These are phyloP conservation scores for Eudasyphora cyanicolor DNA, from an alignment of 2,888 invertebrate genomes.

Conservation along the genomic window DNA sequence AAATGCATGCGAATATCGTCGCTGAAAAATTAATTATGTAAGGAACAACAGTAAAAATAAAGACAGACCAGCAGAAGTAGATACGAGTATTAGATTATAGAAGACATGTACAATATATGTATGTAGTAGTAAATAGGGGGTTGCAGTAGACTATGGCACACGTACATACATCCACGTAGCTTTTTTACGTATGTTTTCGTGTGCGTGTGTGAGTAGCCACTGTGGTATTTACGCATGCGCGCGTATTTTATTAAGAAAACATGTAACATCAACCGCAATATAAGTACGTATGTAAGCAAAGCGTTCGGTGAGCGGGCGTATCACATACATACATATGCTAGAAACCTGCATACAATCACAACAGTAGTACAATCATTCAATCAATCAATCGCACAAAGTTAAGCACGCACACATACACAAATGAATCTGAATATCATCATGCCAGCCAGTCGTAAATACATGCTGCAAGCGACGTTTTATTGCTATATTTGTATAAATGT, in stretches of 20 bases:
- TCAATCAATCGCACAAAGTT: neutral
- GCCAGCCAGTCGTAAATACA: neutral
- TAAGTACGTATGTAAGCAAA: constrained; percentile 18
- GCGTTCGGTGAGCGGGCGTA: neutral
- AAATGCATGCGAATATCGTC: neutral
- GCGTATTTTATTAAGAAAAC: neutral
- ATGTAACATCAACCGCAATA: neutral
- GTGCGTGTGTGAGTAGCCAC: too few species aligned
- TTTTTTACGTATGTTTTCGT: constrained; percentile 5
- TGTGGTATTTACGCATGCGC: neutral
- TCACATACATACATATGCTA: neutral
- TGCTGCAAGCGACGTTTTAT: constrained; percentile 1
- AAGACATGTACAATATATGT: too few species aligned
- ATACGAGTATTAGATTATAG: neutral
- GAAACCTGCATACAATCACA: neutral
- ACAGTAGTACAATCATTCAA: neutral
- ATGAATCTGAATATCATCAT: neutral
- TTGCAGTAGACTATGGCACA: neutral
- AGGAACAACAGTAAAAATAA: neutral
- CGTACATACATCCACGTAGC: neutral
- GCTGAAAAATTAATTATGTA: neutral
- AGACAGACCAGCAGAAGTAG: neutral
- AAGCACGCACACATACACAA: neutral
- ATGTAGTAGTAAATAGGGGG: neutral
- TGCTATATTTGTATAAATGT: neutral